Evolutionary conservation across 2,888 invertebrate species (phyloP).

Genomic region (Andrena praecox): DNA sequence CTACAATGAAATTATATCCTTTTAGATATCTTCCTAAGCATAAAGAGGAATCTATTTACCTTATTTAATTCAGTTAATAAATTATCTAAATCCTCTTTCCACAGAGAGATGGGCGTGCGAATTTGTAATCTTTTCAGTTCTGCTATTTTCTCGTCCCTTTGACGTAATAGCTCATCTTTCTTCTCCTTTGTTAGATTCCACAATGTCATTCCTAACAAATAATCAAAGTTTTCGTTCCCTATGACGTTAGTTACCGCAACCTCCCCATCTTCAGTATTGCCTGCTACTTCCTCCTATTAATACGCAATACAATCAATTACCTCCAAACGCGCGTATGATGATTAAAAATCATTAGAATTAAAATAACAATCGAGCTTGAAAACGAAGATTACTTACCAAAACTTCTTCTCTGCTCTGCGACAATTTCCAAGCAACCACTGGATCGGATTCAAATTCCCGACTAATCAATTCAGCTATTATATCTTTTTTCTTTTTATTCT

Average conservation of each 20-base stretch:
- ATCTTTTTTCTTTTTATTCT: conserved; percentile 96
- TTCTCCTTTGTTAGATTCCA: conserved; percentile 97
- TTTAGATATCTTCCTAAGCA: not conserved
- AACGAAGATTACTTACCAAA: conserved; percentile 74
- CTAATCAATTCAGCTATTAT: conserved; percentile 95
- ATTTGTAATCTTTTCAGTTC: conserved; percentile 88
- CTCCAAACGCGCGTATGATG: not conserved
- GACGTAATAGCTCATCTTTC: conserved; percentile 95
- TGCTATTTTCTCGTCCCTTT: conserved; percentile 91
- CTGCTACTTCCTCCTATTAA: conserved; percentile 79
- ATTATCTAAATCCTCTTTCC: conserved; percentile 94
- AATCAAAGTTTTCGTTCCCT: conserved; percentile 91
- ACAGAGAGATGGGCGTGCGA: conserved; percentile 92
- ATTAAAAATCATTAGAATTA: not conserved
- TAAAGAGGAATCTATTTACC: conserved; percentile 72
- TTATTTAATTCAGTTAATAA: conserved; percentile 89
- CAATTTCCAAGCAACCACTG: conserved; percentile 88
- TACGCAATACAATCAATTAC: not conserved
- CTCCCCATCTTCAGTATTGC: conserved; percentile 85
- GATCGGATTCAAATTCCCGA: conserved; percentile 90
- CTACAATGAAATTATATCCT: conserved; percentile 55
- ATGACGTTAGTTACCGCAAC: conserved; percentile 77
- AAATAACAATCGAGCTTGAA: conserved; percentile 29
- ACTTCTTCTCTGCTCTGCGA: conserved; percentile 81
- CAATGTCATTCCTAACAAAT: conserved; percentile 97